phyloP scores from a whole-genome alignment of 2,797 vertebrate genomes.

The Bradypus variegatus region DNA sequence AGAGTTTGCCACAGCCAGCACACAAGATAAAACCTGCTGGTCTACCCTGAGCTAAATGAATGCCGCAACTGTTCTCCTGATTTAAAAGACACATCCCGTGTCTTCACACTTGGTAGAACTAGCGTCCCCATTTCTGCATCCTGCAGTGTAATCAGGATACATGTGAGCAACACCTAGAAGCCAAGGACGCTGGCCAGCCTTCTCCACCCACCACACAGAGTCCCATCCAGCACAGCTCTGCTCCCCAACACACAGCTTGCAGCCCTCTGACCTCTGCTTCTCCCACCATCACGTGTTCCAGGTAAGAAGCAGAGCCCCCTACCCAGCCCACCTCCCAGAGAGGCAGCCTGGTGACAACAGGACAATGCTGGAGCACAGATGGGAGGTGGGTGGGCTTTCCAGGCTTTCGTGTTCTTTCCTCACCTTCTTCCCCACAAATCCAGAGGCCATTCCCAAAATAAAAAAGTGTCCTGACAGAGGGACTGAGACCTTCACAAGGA shows the following conservation, averaged over 20 bases:
- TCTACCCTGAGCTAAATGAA: not conserved
- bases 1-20: rapidly evolving
- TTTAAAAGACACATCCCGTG: rapidly evolving
- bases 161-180: too few relatives aligned
- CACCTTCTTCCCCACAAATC: not conserved
- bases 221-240: rapidly evolving
- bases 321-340: not conserved
- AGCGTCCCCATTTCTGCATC: rapidly evolving
- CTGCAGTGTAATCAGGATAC: rapidly evolving
- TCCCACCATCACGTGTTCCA: too few relatives aligned
- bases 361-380: too few relatives aligned
- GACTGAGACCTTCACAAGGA: not conserved
- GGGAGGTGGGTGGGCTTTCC: not conserved
- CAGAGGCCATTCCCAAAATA: not conserved
- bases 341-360: not conserved
- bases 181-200: rapidly evolving
- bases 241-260: rapidly evolving
- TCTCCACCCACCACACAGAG: rapidly evolving
- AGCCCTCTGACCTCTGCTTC: rapidly evolving
- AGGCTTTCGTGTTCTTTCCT: too few relatives aligned
- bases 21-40: rapidly evolving
- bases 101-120: not conserved
- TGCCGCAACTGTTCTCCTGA: not conserved
- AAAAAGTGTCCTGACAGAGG: not conserved
- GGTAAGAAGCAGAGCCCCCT: too few relatives aligned